These are phyloP conservation scores for Masnerella sp. DNA, from an alignment of 2,888 invertebrate species.

Conservation along the genomic window DNA sequence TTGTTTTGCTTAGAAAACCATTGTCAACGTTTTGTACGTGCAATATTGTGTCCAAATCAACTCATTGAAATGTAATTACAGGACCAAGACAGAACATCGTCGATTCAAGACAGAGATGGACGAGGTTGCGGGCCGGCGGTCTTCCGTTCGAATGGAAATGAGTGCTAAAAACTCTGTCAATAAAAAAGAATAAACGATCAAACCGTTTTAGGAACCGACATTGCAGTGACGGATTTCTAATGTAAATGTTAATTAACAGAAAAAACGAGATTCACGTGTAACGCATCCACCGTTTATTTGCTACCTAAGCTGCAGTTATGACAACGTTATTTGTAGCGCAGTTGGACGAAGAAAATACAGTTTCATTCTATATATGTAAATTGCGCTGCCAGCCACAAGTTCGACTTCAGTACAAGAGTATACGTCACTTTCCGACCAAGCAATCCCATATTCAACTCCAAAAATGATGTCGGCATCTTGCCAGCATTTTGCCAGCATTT, in stretches of 20 bases:
- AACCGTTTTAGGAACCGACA: slow-evolving; percentile 35
- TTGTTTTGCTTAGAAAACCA: slow-evolving; percentile 11
- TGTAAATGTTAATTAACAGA: too few relatives aligned
- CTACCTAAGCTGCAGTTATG: slow-evolving; percentile 37
- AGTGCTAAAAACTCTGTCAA: slow-evolving; percentile 31
- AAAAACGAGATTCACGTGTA: slow-evolving; percentile 43
- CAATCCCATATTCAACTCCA: slow-evolving; percentile 11
- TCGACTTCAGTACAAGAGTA: slow-evolving; percentile 2
- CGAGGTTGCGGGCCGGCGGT: slow-evolving; percentile 28
- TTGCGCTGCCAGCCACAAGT: slow-evolving; percentile 7
- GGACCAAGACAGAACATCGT: slow-evolving; percentile 51
- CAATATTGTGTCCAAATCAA: slow-evolving; percentile 29
- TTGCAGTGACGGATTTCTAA: slow-evolving; percentile 33
- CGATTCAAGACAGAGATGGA: slow-evolving; percentile 45
- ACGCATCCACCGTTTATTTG: slow-evolving; percentile 44
- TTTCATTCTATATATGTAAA: slow-evolving; percentile 27
- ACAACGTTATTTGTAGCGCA: slow-evolving; percentile 39
- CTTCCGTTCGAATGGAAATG: slow-evolving; percentile 48
- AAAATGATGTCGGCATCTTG: neutral
- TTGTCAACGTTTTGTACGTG: slow-evolving; percentile 14
- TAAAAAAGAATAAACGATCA: slow-evolving; percentile 16
- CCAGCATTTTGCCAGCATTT: neutral
- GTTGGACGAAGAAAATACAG: slow-evolving; percentile 33
- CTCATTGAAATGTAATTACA: slow-evolving; percentile 55
- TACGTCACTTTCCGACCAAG: neutral